Evolutionary conservation across 2,797 vertebrate species (phyloP), one percentile per base, ranked within the genome.

Genomic region (Artibeus jamaicensis): DNA sequence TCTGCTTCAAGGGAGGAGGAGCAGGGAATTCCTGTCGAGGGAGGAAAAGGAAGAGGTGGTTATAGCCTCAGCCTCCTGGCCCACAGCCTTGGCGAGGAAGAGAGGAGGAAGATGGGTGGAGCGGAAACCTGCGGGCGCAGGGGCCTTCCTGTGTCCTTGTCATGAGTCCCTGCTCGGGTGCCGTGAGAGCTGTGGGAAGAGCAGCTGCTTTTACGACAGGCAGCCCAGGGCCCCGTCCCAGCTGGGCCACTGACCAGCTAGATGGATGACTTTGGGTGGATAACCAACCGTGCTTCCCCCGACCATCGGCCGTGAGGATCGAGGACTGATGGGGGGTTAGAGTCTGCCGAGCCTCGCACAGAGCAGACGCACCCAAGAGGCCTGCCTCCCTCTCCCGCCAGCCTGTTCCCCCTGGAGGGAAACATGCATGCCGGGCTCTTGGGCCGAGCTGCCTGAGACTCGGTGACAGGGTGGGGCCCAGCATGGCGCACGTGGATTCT

Each of bases 401-500:
- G 22, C 48, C 29, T 34, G 12, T 24, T 48, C 46, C 11, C 24
- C 59, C n/a, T 39, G 79, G 65, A 74, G 70, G 59, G 5, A 34
- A 19, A 16, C 18, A 39, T 8, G 16, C 21, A 1, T 55, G 21
- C 55, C 1, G 8, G 39, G 21, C 19, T 84, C 57, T 44, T 12
- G 32, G 34, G 67, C 79, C 71, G 29, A 48, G 62, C 70, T 37
- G 37, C 32, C 24, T 71, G 32, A 29, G 84, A 34, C 37, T 32
- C 9, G 6, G 18, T 29, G 34, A 39, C 24, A 34, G 90, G 34
- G 34, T 29, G 16, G 59, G 22, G 7, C 68, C 22, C 8, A n/a
- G 50, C 46, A 24, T 6, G 1, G n/a, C 4, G 12, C 26, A 10
- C 0, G 0, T 2, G 5, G 37, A 4, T 77, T 50, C 42, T 74